Conservation (phyloP, 2,797 vertebrate genomes). For the Lacerta bilineata region DNA sequence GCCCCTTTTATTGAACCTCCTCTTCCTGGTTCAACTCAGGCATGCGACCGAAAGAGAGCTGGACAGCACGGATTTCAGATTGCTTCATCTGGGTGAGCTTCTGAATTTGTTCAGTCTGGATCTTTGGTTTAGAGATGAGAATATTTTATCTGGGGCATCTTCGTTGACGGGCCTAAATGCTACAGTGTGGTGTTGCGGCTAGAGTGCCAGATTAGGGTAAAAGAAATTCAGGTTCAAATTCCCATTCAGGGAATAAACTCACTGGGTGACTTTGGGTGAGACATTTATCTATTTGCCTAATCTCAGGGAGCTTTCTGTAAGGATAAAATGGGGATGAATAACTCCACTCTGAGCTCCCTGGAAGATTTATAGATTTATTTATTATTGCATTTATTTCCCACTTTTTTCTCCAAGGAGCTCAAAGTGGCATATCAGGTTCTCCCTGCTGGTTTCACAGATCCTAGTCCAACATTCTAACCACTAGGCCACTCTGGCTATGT, state of each 20-base stretch:
- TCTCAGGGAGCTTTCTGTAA: not conserved
- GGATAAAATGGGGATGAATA: not conserved
- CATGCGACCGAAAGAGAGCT: conserved; percentile 78
- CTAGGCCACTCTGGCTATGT: not conserved
- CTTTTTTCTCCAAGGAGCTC: too few species aligned
- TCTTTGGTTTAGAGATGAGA: conserved; percentile 4
- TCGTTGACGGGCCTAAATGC: not conserved
- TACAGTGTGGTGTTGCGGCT: not conserved
- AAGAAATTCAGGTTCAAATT: not conserved
- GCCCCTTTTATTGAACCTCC: conserved; percentile 85
- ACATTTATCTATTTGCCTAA: not conserved
- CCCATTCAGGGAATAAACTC: not conserved
- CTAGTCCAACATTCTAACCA: too few species aligned
- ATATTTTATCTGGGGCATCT: conserved; percentile 23
- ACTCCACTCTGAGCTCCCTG: not conserved
- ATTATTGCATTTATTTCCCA: too few species aligned
- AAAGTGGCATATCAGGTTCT: too few species aligned
- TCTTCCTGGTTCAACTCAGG: conserved; percentile 86
- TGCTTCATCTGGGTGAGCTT: conserved; percentile 91
- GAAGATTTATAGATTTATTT: not conserved
- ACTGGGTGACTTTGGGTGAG: not conserved
- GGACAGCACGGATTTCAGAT: conserved; percentile 90
- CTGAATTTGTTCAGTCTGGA: conserved; percentile 17
- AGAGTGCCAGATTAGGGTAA: not conserved
- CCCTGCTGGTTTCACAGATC: too few species aligned